Conservation (phyloP, 2,113 vertebrate species). For the Cyprinus carpio region DNA sequence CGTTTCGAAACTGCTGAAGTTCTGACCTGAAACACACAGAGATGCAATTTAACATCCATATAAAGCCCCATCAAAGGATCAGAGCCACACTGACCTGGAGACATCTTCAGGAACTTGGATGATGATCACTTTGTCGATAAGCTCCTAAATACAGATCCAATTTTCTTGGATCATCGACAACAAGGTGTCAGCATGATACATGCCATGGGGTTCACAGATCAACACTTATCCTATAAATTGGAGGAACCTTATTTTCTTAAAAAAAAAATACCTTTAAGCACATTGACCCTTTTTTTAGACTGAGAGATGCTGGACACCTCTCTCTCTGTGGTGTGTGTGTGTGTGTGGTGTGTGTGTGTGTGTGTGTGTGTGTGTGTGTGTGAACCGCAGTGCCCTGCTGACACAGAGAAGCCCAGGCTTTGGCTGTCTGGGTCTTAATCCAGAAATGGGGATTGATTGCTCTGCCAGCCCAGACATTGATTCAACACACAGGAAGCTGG, state of each 20-base stretch:
- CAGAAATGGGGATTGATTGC: conserved; percentile 86
- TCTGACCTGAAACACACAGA: conserved; percentile 65
- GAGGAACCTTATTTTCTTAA: neutral
- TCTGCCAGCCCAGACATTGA: conserved; percentile 81
- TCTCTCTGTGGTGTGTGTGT: too few species aligned
- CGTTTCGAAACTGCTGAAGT: conserved; percentile 59
- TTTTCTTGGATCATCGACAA: neutral
- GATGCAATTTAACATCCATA: neutral
- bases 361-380: neutral
- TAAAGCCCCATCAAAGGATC: conserved; percentile 24
- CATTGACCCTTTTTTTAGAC: conserved; percentile 15
- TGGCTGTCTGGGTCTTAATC: conserved; percentile 78
- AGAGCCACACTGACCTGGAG: conserved; percentile 11
- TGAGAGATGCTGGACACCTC: neutral
- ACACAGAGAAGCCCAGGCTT: conserved; percentile 45
- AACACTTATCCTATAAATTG: neutral
- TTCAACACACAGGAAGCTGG: conserved; percentile 78
- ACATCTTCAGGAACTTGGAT: conserved; percentile 18
- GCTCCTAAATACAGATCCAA: conserved; percentile 30
- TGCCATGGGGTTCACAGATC: conserved; percentile 28
- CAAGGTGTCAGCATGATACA: neutral
- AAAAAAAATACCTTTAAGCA: too few species aligned
- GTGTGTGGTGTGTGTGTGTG: too few species aligned
- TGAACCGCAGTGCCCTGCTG: conserved; percentile 39
- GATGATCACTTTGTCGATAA: conserved; percentile 38